Evolutionary conservation across 1,140 invertebrate genomes (phyloP).

Genomic region (Lucilia sericata): DNA sequence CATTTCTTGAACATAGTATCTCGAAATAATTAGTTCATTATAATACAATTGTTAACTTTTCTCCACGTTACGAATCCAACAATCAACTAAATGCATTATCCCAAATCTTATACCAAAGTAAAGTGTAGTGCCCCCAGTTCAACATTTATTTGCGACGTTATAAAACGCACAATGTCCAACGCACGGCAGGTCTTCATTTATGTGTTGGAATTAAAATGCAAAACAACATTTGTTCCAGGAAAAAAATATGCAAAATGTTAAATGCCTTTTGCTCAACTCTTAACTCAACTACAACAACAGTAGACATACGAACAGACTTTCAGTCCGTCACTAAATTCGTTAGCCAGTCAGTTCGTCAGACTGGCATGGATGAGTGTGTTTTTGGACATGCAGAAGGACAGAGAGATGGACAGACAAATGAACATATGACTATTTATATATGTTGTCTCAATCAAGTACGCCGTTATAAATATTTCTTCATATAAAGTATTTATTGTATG

Average conservation of each 20-base stretch:
- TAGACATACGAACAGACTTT: constrained; percentile 8
- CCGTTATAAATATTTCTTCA: background rate
- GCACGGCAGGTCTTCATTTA: constrained; percentile 42
- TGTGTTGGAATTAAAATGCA: constrained; percentile 43
- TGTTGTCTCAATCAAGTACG: constrained; percentile 9
- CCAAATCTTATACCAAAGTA: too few relatives aligned
- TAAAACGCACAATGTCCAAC: constrained; percentile 37
- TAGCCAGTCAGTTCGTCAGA: background rate
- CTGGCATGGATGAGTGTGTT: background rate
- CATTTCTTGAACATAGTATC: too few relatives aligned
- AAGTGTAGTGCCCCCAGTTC: background rate
- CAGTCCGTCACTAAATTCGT: background rate
- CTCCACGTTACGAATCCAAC: too few relatives aligned
- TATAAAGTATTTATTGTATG: background rate
- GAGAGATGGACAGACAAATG: background rate
- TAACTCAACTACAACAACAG: background rate
- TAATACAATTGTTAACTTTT: too few relatives aligned
- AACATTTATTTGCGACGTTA: constrained; percentile 6
- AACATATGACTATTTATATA: constrained; percentile 5
- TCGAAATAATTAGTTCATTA: too few relatives aligned
- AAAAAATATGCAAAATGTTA: constrained; percentile 41
- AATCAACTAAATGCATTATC: too few relatives aligned
- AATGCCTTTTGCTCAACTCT: constrained; percentile 1
- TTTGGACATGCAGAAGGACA: background rate
- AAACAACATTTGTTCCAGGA: constrained; percentile 43